Base-by-base conservation (phyloP, 2,888 invertebrate species). In the Drosophila fulvimacula region DNA sequence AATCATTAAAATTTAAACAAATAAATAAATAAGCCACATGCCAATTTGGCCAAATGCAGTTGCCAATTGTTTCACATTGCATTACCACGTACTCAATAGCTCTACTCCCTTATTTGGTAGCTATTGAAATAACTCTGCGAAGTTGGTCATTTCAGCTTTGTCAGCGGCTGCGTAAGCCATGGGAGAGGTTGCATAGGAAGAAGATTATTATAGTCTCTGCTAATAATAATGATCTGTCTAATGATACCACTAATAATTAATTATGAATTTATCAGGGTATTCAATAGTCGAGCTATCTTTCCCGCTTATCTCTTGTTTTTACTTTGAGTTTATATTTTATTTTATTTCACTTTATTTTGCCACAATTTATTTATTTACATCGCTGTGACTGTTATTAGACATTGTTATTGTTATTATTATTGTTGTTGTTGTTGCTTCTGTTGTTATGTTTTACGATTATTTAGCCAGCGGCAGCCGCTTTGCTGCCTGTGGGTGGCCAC, bases 1-100 rank as follows among this genome's bases (percentile, higher is more conserved):
- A 57, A 66, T 82, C 81, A 78, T 86, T 81, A 76, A 87, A 78
- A 62, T 71, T 66, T 41, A 77, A 74, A 71, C 67, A 83, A 82
- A 82, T 69, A 83, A 82, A 83, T 82, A 86, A 82, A 72, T 77
- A 77, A 80, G 58, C 76, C 70, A 55, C 70, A 65, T 76, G 72
- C 53, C 81, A 77, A 68, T 66, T 85, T 69, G 55, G 27, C 58
- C 36, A 60, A 79, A 67, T 60, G 69, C 72, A 79, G 71, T 61
- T 81, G 81, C 66, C 66, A 64, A 71, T 48, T 61, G 49, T 53
- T 75, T 53, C 59, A 17, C 55, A 30, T 61, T 46, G 52, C 36
- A 56, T 62, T 76, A 55, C 49, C 64, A 52, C 55, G 63, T 56
- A 62, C 44, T 57, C 69, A 60, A 48, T 62, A 39, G 44, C 39